Percentiles rank a stretch among this genome's conserved stretches.
Conservation (phyloP, 2,888 invertebrate species). For the Oscheius myriophilus region DNA sequence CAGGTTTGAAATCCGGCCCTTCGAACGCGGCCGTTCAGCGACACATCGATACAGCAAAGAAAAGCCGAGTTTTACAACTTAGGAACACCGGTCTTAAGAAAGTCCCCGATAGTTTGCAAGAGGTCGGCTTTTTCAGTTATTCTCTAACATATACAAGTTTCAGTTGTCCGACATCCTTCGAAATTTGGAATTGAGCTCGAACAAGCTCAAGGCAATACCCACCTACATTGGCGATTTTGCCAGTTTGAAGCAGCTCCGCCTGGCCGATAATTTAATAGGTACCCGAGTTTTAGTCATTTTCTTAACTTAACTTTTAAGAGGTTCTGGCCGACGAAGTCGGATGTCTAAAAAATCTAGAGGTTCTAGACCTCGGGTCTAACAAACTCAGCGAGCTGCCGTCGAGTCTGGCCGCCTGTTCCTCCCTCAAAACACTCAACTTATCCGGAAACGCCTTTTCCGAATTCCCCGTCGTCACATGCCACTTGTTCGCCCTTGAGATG, state of each 20-base stretch:
- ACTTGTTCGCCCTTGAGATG: constrained; percentile 73
- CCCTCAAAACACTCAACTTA: constrained; percentile 79
- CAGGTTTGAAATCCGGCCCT: constrained; percentile 55
- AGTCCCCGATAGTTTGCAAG: constrained; percentile 60
- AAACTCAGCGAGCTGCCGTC: constrained; percentile 72
- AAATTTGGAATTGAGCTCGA: constrained; percentile 90
- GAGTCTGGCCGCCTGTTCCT: constrained; percentile 63
- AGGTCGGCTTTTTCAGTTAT: constrained; percentile 37
- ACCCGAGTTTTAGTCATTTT: neutral
- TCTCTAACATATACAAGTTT: constrained; percentile 15
- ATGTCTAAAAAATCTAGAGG: constrained; percentile 74
- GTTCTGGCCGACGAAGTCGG: constrained; percentile 74
- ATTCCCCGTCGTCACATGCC: constrained; percentile 77
- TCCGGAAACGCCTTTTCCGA: constrained; percentile 84
- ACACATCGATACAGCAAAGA: constrained; percentile 91
- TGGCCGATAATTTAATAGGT: constrained; percentile 73
- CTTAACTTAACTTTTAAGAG: constrained; percentile 49
- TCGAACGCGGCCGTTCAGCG: constrained; percentile 78
- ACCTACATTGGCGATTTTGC: constrained; percentile 72
- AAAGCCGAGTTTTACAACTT: constrained; percentile 91
- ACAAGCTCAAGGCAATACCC: constrained; percentile 80
- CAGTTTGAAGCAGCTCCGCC: constrained; percentile 74
- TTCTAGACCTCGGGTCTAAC: constrained; percentile 73
- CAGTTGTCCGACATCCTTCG: constrained; percentile 77
- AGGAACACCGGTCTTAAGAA: constrained; percentile 84